phyloP scores from a whole-genome alignment of 2,113 vertebrate genomes.

The Cathartes aura region DNA sequence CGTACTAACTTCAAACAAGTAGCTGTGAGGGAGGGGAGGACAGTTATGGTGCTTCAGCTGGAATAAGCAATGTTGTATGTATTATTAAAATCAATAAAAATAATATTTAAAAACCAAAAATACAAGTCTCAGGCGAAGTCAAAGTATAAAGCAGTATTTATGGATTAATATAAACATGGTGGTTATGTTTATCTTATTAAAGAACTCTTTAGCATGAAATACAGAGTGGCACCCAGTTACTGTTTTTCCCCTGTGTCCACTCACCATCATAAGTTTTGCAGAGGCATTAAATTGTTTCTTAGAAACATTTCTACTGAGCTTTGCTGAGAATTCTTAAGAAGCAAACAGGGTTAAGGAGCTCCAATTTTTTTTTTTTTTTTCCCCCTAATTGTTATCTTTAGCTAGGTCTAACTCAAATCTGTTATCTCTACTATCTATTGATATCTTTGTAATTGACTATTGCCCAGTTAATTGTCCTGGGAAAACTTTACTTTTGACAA shows the following conservation, averaged over 20 bases:
- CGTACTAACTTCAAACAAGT: background rate
- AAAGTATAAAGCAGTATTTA: background rate
- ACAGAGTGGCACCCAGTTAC: background rate
- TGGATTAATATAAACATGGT: background rate
- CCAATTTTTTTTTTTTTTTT: background rate
- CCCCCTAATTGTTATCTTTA: background rate
- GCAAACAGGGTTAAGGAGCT: background rate
- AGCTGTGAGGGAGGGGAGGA: background rate
- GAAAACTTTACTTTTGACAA: background rate
- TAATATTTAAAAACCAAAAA: background rate
- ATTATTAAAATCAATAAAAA: background rate
- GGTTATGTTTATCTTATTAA: background rate
- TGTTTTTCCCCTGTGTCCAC: background rate
- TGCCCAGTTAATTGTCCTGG: background rate
- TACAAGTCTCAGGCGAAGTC: background rate
- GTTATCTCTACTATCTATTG: background rate
- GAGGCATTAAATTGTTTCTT: background rate
- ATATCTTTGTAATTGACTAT: background rate
- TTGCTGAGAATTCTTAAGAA: background rate
- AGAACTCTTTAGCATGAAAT: background rate
- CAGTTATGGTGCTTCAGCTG: background rate
- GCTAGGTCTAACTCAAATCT: background rate
- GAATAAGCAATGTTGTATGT: background rate
- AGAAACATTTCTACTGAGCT: background rate
- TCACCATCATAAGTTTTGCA: background rate